A percentile compares a stretch with the other conserved stretches of the same genome.
Evolutionary conservation across 2,888 invertebrate genomes (phyloP).

Genomic region (Desoria tigrina): DNA sequence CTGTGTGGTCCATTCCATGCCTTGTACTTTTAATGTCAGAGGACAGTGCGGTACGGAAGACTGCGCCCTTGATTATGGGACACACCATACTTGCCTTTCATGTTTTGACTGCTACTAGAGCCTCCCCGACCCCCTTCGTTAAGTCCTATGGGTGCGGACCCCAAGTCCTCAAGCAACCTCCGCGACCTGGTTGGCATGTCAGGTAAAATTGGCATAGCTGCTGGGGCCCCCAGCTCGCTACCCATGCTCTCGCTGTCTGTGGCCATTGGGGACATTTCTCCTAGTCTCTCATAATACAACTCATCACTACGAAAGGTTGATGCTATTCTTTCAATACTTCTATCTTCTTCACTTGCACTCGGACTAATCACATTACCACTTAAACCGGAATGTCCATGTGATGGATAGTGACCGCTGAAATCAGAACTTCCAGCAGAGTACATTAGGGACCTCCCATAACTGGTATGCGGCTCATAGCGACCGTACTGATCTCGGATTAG

Average conservation of each 20-base stretch:
- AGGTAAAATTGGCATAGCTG: conserved; percentile 64
- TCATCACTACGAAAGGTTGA: conserved; percentile 59
- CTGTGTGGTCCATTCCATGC: conserved; percentile 29
- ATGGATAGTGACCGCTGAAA: conserved; percentile 18
- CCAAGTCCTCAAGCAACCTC: conserved; percentile 60
- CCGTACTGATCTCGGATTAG: conserved; percentile 55
- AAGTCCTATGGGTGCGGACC: conserved; percentile 53
- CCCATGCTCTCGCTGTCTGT: conserved; percentile 57
- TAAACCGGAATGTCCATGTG: conserved; percentile 34
- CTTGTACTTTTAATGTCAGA: conserved; percentile 52
- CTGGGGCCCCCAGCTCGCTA: conserved; percentile 56
- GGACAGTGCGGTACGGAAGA: conserved; percentile 54
- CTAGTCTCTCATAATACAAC: conserved; percentile 58
- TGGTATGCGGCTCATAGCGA: conserved; percentile 18
- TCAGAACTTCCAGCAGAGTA: conserved; percentile 29
- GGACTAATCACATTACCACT: conserved; percentile 42
- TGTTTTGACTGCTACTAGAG: conserved; percentile 34
- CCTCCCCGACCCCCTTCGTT: conserved; percentile 37
- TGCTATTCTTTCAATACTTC: conserved; percentile 59
- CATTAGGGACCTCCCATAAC: conserved; percentile 27
- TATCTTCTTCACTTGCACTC: conserved; percentile 58
- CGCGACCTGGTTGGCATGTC: conserved; percentile 63
- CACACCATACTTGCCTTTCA: conserved; percentile 54
- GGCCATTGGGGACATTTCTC: conserved; percentile 58
- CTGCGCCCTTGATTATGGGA: conserved; percentile 50